phyloP scores from a whole-genome alignment of 92 coral and sea anemone genomes.

The Siderastrea siderea region DNA sequence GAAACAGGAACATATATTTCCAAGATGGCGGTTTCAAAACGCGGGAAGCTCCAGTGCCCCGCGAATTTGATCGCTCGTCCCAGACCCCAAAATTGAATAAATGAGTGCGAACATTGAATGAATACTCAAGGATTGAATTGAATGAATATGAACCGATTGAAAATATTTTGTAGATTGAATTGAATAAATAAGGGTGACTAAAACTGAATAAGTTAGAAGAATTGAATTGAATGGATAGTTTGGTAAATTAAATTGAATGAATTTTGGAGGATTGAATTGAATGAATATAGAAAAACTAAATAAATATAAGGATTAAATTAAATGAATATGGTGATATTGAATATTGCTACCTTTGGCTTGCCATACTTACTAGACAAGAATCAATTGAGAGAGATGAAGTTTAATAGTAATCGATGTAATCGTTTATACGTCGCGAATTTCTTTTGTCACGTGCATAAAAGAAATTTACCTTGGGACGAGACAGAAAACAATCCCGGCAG shows the following conservation, averaged over 20 bases:
- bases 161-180: neutral
- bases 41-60: neutral
- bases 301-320: constrained; percentile 12
- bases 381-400: too few species aligned
- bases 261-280: constrained; percentile 24
- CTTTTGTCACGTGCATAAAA: too few species aligned
- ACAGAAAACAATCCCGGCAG: too few species aligned
- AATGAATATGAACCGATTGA: constrained; percentile 15
- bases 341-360: constrained; percentile 42
- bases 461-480: too few species aligned
- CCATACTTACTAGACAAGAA: neutral
- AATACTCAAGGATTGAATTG: neutral
- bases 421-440: too few species aligned
- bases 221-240: constrained; percentile 40
- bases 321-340: constrained; percentile 33
- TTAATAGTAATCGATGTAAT: too few species aligned
- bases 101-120: constrained; percentile 3
- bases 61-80: neutral
- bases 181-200: neutral
- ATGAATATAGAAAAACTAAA: neutral
- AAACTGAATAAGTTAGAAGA: neutral
- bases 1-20: neutral
- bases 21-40: neutral
- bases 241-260: constrained; percentile 28
- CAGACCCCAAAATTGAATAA: constrained; percentile 1